A percentile compares a stretch with the other conserved stretches of the same genome.
Conservation (phyloP, 1,140 invertebrate species). For the Thalassaphorura encarpata region DNA sequence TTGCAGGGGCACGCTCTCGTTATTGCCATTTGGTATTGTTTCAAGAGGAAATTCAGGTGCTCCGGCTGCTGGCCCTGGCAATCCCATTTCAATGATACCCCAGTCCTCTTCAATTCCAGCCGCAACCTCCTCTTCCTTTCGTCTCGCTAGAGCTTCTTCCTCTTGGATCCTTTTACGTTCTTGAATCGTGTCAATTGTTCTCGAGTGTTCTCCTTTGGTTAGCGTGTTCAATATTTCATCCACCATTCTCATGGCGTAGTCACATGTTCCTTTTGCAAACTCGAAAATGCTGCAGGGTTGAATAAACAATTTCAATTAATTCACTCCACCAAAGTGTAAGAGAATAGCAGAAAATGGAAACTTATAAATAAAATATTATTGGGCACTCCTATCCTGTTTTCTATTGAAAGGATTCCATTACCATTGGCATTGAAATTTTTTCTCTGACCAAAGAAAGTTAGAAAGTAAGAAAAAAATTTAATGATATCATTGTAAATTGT, state of each 20-base stretch:
- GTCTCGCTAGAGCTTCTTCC: constrained; percentile 49
- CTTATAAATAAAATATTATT: constrained; percentile 1
- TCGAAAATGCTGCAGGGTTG: constrained; percentile 52
- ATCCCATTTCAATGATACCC: constrained; percentile 7
- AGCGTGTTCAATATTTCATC: constrained; percentile 72
- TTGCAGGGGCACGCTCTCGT: too few species aligned
- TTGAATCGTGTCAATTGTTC: constrained; percentile 56
- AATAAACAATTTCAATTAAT: constrained; percentile 16
- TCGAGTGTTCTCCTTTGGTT: constrained; percentile 72
- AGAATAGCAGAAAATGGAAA: background rate
- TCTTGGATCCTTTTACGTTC: constrained; percentile 50
- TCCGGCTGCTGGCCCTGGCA: constrained; percentile 1
- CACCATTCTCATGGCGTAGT: constrained; percentile 69
- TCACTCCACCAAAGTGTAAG: background rate
- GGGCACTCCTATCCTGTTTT: background rate
- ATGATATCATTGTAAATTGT: too few species aligned
- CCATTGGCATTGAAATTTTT: too few species aligned
- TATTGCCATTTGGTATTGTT: constrained; percentile 44
- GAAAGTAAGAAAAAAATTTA: too few species aligned
- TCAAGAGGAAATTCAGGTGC: constrained; percentile 15
- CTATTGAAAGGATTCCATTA: background rate
- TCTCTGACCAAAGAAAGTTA: too few species aligned
- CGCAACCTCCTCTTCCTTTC: constrained; percentile 18
- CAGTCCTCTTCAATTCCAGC: constrained; percentile 7
- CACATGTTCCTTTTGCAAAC: constrained; percentile 73